phyloP scores from a whole-genome alignment of 2,113 vertebrate species.

The Psittacula cyanocephala region DNA sequence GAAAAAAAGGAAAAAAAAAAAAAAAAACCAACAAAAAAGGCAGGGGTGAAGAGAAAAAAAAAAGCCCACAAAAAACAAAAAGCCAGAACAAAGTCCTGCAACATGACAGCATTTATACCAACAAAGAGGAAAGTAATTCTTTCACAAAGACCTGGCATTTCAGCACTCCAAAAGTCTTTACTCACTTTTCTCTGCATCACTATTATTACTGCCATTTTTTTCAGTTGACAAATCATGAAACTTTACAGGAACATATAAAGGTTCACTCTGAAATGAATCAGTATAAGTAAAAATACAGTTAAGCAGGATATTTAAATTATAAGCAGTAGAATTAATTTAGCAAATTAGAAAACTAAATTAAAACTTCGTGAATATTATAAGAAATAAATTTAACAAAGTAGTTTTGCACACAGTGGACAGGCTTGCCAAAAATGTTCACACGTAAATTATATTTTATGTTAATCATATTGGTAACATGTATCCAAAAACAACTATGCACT shows the following conservation, averaged over 20 bases:
- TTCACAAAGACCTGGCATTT: not conserved
- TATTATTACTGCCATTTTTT: conserved; percentile 72
- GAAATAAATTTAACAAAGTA: not conserved
- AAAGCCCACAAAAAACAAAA: not conserved
- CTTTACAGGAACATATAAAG: conserved; percentile 94
- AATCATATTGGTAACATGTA: not conserved
- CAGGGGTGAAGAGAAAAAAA: accelerated
- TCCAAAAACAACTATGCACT: not conserved
- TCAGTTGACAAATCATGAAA: conserved; percentile 90
- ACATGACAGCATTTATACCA: not conserved
- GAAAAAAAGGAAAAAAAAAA: too few species aligned
- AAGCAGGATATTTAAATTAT: not conserved
- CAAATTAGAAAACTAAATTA: not conserved
- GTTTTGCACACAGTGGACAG: not conserved
- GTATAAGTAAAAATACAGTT: conserved; percentile 34
- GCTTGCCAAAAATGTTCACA: not conserved
- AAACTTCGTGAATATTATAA: not conserved
- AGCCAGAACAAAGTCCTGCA: not conserved
- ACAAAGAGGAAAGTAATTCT: not conserved
- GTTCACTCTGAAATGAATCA: conserved; percentile 86
- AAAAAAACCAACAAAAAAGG: too few species aligned
- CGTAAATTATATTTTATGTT: not conserved
- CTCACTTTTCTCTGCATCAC: conserved; percentile 85
- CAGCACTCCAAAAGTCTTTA: conserved; percentile 50
- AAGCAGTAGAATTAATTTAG: not conserved